These are phyloP conservation scores for Rhipidura dahli DNA, from an alignment of 2,113 vertebrate genomes.

Conservation along the genomic window DNA sequence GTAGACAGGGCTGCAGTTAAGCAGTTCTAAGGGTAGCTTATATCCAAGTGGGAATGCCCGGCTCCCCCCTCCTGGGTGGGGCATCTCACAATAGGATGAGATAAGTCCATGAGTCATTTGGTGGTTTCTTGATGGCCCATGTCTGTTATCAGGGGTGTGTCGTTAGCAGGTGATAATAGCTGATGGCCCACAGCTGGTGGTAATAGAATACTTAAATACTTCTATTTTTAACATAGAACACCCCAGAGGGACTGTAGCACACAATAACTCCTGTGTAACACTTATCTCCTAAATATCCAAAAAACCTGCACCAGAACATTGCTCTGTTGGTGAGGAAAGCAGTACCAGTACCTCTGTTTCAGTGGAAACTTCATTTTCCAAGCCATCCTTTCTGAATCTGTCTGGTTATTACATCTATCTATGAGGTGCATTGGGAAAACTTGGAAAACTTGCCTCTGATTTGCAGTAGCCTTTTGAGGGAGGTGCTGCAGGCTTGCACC, in stretches of 20 bases:
- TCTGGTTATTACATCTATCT: background rate
- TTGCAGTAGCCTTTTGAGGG: background rate
- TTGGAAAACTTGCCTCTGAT: background rate
- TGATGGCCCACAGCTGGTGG: too few relatives aligned
- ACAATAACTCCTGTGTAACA: background rate
- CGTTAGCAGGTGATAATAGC: too few relatives aligned
- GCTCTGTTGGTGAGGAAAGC: background rate
- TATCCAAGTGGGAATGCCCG: too few relatives aligned
- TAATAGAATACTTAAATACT: too few relatives aligned
- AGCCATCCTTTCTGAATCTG: accelerated
- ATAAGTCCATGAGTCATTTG: too few relatives aligned
- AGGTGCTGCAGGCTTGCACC: background rate
- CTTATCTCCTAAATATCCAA: background rate
- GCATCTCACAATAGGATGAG: too few relatives aligned
- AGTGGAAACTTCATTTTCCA: background rate
- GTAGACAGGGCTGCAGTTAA: too few relatives aligned
- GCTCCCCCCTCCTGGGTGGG: too few relatives aligned
- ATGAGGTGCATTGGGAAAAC: background rate
- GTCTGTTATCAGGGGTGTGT: too few relatives aligned
- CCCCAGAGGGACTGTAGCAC: background rate
- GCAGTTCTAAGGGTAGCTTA: too few relatives aligned
- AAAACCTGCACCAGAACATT: background rate
- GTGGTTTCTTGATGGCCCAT: too few relatives aligned
- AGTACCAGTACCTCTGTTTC: background rate
- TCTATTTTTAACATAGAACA: too few relatives aligned